Conservation (phyloP, 37 sponge, comb jelly and placozoan species). For the Axinella damicornis region DNA sequence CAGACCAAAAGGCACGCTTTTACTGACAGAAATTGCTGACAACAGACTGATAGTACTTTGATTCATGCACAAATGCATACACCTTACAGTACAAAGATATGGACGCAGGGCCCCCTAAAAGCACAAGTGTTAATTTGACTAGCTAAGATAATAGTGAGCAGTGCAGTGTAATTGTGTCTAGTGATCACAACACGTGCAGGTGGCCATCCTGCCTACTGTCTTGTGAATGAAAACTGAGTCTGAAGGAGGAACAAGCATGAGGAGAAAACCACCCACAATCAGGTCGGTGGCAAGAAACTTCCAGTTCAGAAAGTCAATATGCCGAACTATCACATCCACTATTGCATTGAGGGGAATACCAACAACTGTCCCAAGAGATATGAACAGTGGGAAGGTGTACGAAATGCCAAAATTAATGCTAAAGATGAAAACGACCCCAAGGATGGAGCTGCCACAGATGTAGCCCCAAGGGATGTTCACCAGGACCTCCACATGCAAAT, state of each 20-base stretch:
- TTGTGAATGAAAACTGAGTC: slow-evolving; percentile 61
- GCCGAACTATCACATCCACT: slow-evolving; percentile 60
- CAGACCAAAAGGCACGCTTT: no score
- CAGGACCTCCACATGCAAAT: slow-evolving; percentile 54
- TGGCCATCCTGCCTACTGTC: background rate
- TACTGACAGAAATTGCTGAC: no score
- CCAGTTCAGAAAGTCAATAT: slow-evolving; percentile 59
- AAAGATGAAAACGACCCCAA: slow-evolving; percentile 82
- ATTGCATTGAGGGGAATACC: slow-evolving; percentile 92
- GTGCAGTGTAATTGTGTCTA: no score
- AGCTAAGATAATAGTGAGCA: no score
- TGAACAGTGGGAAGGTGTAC: slow-evolving; percentile 92
- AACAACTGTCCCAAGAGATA: slow-evolving; percentile 89
- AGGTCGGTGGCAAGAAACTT: slow-evolving; percentile 72
- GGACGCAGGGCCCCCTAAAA: no score
- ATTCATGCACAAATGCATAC: no score
- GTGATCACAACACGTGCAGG: background rate
- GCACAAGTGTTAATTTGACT: no score
- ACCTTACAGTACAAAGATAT: no score
- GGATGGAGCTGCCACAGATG: slow-evolving; percentile 55
- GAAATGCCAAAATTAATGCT: slow-evolving; percentile 93
- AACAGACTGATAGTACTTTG: no score
- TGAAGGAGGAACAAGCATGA: slow-evolving; percentile 77
- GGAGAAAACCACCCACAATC: slow-evolving; percentile 79
- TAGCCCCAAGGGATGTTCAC: slow-evolving; percentile 73